These are phyloP conservation scores for Griposia aprilina DNA, from an alignment of 2,888 invertebrate genomes.

Conservation along the genomic window DNA sequence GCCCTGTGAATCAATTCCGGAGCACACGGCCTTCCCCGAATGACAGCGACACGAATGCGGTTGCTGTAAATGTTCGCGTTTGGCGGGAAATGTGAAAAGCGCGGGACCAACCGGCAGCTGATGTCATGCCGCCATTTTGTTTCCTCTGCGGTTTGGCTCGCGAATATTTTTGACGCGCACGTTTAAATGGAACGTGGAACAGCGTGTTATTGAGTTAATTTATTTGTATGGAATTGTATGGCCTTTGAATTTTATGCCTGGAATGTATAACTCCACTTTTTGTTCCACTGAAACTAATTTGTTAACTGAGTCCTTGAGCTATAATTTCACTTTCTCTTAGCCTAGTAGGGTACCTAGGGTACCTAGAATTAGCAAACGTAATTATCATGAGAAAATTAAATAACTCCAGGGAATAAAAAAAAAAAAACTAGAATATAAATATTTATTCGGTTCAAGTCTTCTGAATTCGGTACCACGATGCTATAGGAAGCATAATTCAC, in stretches of 20 bases:
- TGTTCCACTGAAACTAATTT: conserved; percentile 7
- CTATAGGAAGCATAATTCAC: conserved; percentile 1
- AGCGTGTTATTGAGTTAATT: conserved; percentile 48
- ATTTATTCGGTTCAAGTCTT: not conserved
- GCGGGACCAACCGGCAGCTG: conserved; percentile 67
- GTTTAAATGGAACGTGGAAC: conserved; percentile 55
- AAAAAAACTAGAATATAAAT: too few relatives aligned
- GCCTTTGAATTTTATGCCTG: conserved; percentile 15
- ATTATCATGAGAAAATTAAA: not conserved
- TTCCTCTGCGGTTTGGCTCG: conserved; percentile 72
- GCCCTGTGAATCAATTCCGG: conserved; percentile 79
- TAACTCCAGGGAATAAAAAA: not conserved
- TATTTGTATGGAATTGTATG: conserved; percentile 35
- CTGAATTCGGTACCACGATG: too few relatives aligned
- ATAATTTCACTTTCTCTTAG: not conserved
- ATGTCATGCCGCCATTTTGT: conserved; percentile 74
- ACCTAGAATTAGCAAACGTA: not conserved
- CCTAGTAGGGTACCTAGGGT: not conserved
- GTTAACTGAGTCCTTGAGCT: not conserved
- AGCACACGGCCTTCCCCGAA: conserved; percentile 64
- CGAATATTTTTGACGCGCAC: conserved; percentile 62
- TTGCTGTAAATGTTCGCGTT: conserved; percentile 73
- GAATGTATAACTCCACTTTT: conserved; percentile 16
- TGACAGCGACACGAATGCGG: conserved; percentile 75
- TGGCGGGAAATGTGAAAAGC: conserved; percentile 77